Percentiles rank a stretch among this genome's conserved stretches.
These are phyloP conservation scores for Heliconius eleuchia DNA, from an alignment of 1,140 invertebrate species.

Conservation along the genomic window DNA sequence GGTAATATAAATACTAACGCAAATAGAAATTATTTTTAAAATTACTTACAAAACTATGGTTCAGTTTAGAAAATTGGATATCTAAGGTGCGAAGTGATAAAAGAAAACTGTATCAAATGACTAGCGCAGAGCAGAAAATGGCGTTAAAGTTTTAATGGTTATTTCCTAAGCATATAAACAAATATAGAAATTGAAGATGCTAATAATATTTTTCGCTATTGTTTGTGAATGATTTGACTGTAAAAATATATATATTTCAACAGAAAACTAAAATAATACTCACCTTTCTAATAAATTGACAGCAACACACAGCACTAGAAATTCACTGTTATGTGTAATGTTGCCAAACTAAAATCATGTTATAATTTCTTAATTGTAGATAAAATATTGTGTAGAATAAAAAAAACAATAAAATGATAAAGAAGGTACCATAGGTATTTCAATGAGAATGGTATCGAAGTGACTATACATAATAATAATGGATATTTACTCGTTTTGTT, in stretches of 20 bases:
- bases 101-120: constrained; percentile 52
- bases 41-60: not conserved
- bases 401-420: not conserved
- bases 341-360: constrained; percentile 39
- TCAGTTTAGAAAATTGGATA: not conserved
- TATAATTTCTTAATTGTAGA: not conserved
- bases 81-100: not conserved
- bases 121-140: constrained; percentile 68
- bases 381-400: not conserved
- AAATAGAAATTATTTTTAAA: not conserved
- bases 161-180: not conserved
- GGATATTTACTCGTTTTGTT: too few species aligned
- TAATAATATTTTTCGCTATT: not conserved
- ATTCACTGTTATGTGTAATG: constrained; percentile 63
- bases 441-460: too few species aligned
- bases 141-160: constrained; percentile 52
- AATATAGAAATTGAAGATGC: not conserved
- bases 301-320: constrained; percentile 73
- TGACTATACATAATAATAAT: too few species aligned
- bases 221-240: not conserved
- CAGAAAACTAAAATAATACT: constrained; percentile 52
- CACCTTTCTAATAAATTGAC: constrained; percentile 74
- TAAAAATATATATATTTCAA: not conserved
- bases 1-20: not conserved
- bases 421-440: too few species aligned